Evolutionary conservation across 2,888 invertebrate species (phyloP), one percentile per base, ranked within the genome.

Genomic region (Blastobasis lacticolella): DNA sequence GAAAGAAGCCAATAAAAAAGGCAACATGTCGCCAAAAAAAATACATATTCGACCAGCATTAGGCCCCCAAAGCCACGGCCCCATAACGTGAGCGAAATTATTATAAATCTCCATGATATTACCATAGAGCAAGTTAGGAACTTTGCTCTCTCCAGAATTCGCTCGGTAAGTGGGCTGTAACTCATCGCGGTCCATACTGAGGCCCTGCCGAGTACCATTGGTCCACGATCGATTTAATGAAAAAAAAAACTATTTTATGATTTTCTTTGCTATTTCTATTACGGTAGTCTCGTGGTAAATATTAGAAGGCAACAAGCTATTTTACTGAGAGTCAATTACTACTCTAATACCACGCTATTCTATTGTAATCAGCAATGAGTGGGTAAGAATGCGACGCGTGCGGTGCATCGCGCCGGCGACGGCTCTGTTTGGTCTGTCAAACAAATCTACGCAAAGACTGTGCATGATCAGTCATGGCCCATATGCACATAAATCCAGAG

Each of bases 41-140:
- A 66, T 67, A 72, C 69, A 70, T 74, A 74, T 74, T 67, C 65
- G 58, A 52, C 67, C 64, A 65, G 67, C 75, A 78, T 80, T 78
- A 76, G 73, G 23, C 67, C 68, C 64, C 67, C 71, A 71, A 77
- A 81, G 81, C 79, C 78, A 67, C 65, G 67, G 70, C 75, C 73
- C 74, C 72, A 75, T 81, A 78, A 78, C 71, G 69, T 64, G 69
- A 66, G 69, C 62, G 73, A 76, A 84, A 85, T 86, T 81, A 87
- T 85, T 87, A 85, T 87, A 87, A 86, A 88, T 88, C 87, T 85
- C 80, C 80, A 81, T 80, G 75, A 79, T 81, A 87, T 88, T 85
- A 80, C 82, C 85, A 86, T 88, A 79, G 78, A 80, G 75, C 73
- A 79, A 83, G 73, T 84, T 78, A 73, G 74, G 74, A 83, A 84